Evolutionary conservation across 1,140 invertebrate genomes (phyloP).

Genomic region (Bradysia coprophila): DNA sequence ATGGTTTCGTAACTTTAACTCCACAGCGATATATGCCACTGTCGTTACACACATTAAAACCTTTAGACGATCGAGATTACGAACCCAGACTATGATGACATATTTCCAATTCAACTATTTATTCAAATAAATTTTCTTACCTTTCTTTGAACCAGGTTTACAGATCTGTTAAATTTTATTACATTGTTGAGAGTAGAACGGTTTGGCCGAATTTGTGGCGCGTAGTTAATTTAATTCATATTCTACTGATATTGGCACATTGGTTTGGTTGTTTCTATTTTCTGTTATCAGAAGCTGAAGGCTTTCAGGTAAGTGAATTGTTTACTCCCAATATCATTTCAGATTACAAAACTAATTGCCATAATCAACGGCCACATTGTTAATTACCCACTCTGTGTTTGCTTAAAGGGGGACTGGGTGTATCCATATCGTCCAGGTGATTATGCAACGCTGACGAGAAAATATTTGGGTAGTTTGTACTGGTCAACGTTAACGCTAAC

Average conservation of each 20-base stretch:
- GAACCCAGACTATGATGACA: too few species aligned
- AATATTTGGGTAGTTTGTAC: constrained; percentile 86
- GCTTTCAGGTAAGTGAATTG: constrained; percentile 40
- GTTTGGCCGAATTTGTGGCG: constrained; percentile 92
- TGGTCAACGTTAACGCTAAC: constrained; percentile 95
- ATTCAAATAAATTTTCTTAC: too few species aligned
- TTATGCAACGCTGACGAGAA: constrained; percentile 70
- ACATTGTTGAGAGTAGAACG: constrained; percentile 88
- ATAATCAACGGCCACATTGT: too few species aligned
- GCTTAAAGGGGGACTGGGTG: constrained; percentile 72
- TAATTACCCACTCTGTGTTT: too few species aligned
- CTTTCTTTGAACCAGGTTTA: constrained; percentile 42
- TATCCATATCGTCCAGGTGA: constrained; percentile 76
- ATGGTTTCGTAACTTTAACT: too few species aligned
- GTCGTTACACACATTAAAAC: too few species aligned
- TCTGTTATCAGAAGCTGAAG: constrained; percentile 78
- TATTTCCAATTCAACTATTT: too few species aligned
- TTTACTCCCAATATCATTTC: neutral
- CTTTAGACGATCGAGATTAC: too few species aligned
- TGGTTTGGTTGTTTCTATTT: constrained; percentile 98
- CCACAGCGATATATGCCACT: too few species aligned
- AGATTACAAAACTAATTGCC: too few species aligned
- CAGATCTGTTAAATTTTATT: constrained; percentile 80
- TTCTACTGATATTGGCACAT: constrained; percentile 82
- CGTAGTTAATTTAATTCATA: constrained; percentile 89